Conservation (phyloP, 2,113 vertebrate genomes). For the Sorex araneus region DNA sequence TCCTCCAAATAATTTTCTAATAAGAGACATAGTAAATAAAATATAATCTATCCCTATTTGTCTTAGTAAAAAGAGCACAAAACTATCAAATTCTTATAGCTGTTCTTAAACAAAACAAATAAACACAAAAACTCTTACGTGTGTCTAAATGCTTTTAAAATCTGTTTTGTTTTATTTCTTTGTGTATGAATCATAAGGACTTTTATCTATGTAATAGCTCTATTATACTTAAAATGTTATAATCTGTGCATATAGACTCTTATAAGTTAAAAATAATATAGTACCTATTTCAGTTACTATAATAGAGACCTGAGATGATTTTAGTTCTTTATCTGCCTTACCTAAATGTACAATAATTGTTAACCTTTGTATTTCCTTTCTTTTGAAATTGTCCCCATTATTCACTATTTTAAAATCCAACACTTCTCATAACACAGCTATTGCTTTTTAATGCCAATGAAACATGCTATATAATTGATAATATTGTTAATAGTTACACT, state of each 20-base stretch:
- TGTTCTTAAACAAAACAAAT: not conserved
- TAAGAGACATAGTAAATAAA: not conserved
- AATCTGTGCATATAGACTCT: not conserved
- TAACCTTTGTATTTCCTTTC: no score
- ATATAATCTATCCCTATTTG: not conserved
- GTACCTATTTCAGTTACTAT: no score
- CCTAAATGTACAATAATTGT: no score
- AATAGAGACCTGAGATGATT: not conserved
- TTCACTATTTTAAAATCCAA: no score
- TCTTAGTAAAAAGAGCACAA: not conserved
- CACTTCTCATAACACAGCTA: no score
- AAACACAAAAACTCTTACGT: not conserved
- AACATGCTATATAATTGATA: no score
- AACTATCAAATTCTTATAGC: not conserved
- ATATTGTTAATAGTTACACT: no score
- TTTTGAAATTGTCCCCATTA: no score
- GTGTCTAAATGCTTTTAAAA: not conserved
- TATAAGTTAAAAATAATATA: not conserved
- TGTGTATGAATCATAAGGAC: not conserved
- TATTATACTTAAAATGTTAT: not conserved
- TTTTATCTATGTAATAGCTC: not conserved
- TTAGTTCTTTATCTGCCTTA: not conserved
- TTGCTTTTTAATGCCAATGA: no score
- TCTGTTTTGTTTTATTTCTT: slow-evolving; percentile 20
- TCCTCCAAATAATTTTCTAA: not conserved